Conservation (phyloP, 2,113 vertebrate genomes). For the Alosa alosa region DNA sequence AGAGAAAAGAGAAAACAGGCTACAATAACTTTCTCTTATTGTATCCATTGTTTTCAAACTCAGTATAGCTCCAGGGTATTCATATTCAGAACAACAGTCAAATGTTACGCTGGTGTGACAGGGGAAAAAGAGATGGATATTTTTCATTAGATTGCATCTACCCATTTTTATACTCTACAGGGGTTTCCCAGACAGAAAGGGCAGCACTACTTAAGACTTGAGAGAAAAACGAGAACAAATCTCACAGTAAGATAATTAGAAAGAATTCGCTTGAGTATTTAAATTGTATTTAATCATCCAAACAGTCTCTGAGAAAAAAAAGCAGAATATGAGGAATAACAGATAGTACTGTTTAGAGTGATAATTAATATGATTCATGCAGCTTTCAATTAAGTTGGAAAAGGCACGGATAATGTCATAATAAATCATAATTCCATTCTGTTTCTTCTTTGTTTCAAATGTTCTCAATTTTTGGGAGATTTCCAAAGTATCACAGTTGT, state of each 20-base stretch:
- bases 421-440: background rate
- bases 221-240: background rate
- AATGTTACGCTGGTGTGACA: background rate
- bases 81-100: background rate
- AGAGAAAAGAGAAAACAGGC: background rate
- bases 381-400: background rate
- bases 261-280: constrained; percentile 7
- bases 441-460: background rate
- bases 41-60: background rate
- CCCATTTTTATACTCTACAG: background rate
- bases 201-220: constrained; percentile 1
- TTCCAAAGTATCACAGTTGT: background rate
- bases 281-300: constrained; percentile 16
- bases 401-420: background rate
- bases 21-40: background rate
- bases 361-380: constrained; percentile 13
- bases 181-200: background rate
- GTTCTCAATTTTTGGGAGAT: background rate
- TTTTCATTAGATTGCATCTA: constrained; percentile 4
- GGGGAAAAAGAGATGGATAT: background rate
- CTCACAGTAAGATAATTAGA: background rate
- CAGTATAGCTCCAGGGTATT: background rate
- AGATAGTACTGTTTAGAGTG: background rate
- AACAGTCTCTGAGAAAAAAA: background rate
- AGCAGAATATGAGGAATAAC: background rate